Percentiles rank a stretch among this genome's conserved stretches.
Evolutionary conservation across 2,797 vertebrate species (phyloP).

Genomic region (Urosaurus nigricauda): DNA sequence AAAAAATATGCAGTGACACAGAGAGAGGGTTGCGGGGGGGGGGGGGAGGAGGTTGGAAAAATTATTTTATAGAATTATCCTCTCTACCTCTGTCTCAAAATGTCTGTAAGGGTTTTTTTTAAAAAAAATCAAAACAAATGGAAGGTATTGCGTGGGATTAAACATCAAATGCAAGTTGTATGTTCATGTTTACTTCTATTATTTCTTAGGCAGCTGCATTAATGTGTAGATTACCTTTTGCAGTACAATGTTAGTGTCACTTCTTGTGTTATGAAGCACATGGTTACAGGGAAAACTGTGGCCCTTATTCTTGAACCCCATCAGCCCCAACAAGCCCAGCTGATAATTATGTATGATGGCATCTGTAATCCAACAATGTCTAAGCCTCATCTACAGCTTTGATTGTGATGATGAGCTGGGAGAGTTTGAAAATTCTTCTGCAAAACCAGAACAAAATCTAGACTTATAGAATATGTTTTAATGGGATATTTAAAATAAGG

Average conservation of each 20-base stretch:
- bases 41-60: background rate
- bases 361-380: background rate
- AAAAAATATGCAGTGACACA: conserved; percentile 66
- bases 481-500: background rate
- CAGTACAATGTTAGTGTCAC: background rate
- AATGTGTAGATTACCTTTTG: fast-evolving
- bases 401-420: background rate
- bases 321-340: background rate
- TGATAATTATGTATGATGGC: background rate
- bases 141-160: conserved; percentile 3
- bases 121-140: conserved; percentile 42
- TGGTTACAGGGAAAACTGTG: background rate
- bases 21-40: background rate
- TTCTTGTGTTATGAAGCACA: background rate
- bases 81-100: conserved; percentile 15
- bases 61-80: conserved; percentile 19
- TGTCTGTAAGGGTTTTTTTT: conserved; percentile 41
- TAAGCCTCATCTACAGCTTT: background rate
- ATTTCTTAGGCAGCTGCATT: background rate
- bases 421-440: background rate
- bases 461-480: background rate
- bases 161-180: conserved; percentile 26
- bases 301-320: background rate
- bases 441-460: background rate
- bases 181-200: conserved; percentile 27